Conservation (phyloP, 2,797 vertebrate species). For the Momotus momota region DNA sequence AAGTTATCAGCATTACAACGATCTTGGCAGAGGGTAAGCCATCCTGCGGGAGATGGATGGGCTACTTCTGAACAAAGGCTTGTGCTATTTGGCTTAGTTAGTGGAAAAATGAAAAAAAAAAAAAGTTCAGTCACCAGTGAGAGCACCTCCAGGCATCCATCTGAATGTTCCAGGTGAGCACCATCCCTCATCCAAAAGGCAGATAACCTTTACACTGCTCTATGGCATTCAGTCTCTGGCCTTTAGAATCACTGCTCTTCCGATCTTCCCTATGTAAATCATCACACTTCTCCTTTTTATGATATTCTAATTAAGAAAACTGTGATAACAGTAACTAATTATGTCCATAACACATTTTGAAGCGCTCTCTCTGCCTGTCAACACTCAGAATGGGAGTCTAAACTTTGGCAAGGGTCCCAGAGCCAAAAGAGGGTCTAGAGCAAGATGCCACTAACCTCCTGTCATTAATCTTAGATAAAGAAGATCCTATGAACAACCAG, state of each 20-base stretch:
- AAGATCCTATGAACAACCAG: conserved; percentile 25
- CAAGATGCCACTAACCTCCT: conserved; percentile 51
- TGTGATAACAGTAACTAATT: conserved; percentile 69
- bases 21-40: not conserved
- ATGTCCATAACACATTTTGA: conserved; percentile 65
- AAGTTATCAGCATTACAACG: conserved; percentile 22
- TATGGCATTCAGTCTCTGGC: conserved; percentile 54
- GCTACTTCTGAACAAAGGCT: conserved; percentile 17
- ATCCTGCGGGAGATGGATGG: conserved; percentile 12
- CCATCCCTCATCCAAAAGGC: conserved; percentile 45
- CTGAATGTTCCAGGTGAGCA: conserved; percentile 28
- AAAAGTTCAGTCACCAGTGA: not conserved
- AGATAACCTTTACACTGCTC: conserved; percentile 61
- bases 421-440: conserved; percentile 38
- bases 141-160: not conserved
- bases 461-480: conserved; percentile 40
- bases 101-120: not conserved
- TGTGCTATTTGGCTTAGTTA: conserved; percentile 4
- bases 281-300: conserved; percentile 59
- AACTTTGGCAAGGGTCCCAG: conserved; percentile 32
- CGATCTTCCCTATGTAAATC: conserved; percentile 64
- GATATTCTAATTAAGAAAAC: conserved; percentile 74
- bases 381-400: conserved; percentile 47
- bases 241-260: conserved; percentile 68
- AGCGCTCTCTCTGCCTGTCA: conserved; percentile 55